Base-by-base conservation (phyloP, 2,888 invertebrate species). In the Xanthorhoe spadicearia region DNA sequence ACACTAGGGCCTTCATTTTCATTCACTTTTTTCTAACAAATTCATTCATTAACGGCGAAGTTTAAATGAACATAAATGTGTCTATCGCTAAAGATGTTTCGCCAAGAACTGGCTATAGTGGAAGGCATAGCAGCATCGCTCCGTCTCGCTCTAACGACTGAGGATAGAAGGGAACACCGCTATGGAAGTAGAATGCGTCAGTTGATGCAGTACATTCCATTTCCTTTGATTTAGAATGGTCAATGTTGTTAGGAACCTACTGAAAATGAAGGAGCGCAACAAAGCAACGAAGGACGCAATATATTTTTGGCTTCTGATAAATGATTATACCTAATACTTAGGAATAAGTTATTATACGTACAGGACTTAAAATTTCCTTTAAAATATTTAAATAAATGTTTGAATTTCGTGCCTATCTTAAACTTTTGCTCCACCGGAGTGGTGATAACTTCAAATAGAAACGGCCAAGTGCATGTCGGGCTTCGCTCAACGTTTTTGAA, bases 1-100 rank as follows among this genome's bases (percentile, higher is more conserved):
- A 85, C 74, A 89, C 82, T 61, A 90, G 68, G 48, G 85, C 79
- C 80, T 86, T 92, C 92, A 92, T 93, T 78, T 55, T 57, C 10
- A 58, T 54, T 56, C 28, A 68, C 51, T 13, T 17, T 52, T n/a
- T 23, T 2, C 8, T 48, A 23, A 63, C 35, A 53, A 60, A 19
- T 38, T 48, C 17, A 60, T 64, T 60, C 50, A 65, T 51, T 23
- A 50, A 57, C 17, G 53, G 17, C n/a, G 8, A 9, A 28, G 5
- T 2, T n/a, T 13, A 13, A 13, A 46, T 2, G 10, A 46, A n/a
- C 46, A 32, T 32, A 19, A 19, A 55, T 35, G 51, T 57, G 68
- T 64, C 53, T 61, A 50, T 46, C 64, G 35, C 15, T 53, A 23
- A 9, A 46, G 57, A 54, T 56, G 63, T 61, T 68, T 58, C 53